phyloP scores from a whole-genome alignment of 92 coral and sea anemone genomes.

The Virgularia gustaviana region DNA sequence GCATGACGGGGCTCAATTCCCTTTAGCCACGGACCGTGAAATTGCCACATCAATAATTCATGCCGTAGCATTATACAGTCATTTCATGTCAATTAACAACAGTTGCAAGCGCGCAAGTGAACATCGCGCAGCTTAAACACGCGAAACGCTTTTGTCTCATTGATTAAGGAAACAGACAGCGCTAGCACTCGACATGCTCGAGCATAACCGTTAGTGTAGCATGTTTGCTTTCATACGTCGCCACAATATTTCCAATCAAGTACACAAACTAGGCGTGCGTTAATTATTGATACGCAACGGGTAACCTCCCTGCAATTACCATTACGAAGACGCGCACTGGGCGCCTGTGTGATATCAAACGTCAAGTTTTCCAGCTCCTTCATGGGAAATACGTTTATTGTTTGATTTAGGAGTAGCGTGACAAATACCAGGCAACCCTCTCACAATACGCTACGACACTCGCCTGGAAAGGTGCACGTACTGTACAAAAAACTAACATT shows the following conservation, averaged over 20 bases:
- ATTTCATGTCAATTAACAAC: conserved; percentile 15
- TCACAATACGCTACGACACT: background rate
- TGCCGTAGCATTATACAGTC: conserved; percentile 4
- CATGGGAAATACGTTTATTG: too few relatives aligned
- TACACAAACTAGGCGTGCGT: conserved; percentile 4
- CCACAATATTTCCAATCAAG: background rate
- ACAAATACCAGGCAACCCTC: background rate
- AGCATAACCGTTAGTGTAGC: background rate
- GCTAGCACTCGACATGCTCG: too few relatives aligned
- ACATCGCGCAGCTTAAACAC: background rate
- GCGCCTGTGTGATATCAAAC: background rate
- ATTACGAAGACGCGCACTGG: conserved; percentile 29
- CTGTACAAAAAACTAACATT: too few relatives aligned
- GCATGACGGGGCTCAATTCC: conserved; percentile 15
- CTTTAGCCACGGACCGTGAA: conserved; percentile 12
- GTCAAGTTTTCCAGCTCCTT: too few relatives aligned
- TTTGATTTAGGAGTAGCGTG: background rate
- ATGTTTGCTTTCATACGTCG: background rate
- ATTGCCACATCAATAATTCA: conserved; percentile 14
- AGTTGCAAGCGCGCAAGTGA: background rate
- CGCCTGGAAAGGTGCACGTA: too few relatives aligned
- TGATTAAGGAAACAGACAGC: background rate
- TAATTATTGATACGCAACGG: conserved; percentile 32
- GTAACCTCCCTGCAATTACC: conserved; percentile 10
- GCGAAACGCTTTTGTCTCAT: background rate